These are phyloP conservation scores for Microchrysa polita DNA, from an alignment of 2,888 invertebrate species.

Conservation along the genomic window DNA sequence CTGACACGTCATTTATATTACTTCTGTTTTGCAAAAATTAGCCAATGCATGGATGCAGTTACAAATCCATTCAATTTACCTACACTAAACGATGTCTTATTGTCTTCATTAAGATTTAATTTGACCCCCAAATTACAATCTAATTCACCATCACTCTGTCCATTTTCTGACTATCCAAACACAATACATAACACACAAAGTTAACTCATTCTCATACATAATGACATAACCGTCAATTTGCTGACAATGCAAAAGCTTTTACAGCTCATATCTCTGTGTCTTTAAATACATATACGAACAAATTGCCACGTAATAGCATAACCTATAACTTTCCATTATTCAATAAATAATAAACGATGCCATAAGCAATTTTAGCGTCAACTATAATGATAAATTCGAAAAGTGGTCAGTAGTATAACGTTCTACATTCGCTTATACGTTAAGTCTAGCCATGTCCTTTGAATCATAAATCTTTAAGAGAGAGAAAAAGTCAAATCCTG, in stretches of 20 bases:
- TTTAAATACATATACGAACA: too few species aligned
- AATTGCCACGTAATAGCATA: conserved; percentile 30
- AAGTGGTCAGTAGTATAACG: neutral
- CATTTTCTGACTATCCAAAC: neutral
- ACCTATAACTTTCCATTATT: conserved; percentile 22
- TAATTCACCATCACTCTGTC: neutral
- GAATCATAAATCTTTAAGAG: neutral
- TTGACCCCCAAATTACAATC: neutral
- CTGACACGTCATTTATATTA: too few species aligned
- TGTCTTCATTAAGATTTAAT: too few species aligned
- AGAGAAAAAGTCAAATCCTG: neutral
- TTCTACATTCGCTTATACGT: too few species aligned
- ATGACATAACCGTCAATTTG: conserved; percentile 26
- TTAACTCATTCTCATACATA: too few species aligned
- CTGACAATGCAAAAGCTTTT: conserved; percentile 25
- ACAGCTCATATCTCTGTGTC: neutral
- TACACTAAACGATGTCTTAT: too few species aligned
- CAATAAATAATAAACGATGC: conserved; percentile 33
- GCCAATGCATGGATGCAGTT: too few species aligned
- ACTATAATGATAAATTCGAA: neutral
- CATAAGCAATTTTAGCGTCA: conserved; percentile 21
- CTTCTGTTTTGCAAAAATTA: too few species aligned
- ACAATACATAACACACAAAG: neutral
- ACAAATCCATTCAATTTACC: neutral
- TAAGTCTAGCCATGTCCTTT: neutral